These are phyloP conservation scores for Xenotilapia leptura DNA, from an alignment of 2,113 vertebrate species.

Conservation along the genomic window DNA sequence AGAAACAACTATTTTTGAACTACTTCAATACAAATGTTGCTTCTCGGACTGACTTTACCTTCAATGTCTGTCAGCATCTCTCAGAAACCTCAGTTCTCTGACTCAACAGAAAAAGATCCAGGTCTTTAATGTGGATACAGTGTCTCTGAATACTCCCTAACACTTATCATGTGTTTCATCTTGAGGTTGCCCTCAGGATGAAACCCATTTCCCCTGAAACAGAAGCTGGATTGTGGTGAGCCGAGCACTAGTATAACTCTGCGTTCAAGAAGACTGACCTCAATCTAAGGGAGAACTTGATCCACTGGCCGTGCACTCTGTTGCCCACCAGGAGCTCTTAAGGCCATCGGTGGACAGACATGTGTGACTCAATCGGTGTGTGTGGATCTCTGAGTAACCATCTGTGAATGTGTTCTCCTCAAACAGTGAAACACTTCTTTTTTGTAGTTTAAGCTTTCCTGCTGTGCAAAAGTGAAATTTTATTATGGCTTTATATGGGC, in stretches of 20 bases:
- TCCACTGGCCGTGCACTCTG: constrained; percentile 40
- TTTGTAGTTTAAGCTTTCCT: background rate
- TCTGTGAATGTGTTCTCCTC: background rate
- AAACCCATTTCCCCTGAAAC: constrained; percentile 50
- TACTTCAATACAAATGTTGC: background rate
- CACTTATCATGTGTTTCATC: constrained; percentile 30
- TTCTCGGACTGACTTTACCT: background rate
- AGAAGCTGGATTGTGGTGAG: constrained; percentile 48
- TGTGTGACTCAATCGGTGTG: background rate
- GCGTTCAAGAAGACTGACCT: constrained; percentile 37
- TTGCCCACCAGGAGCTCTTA: constrained; percentile 13
- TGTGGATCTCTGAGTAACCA: background rate
- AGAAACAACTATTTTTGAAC: background rate
- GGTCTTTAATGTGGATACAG: background rate
- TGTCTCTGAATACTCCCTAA: background rate
- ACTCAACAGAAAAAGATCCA: background rate
- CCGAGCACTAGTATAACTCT: constrained; percentile 3
- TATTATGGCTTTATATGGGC: background rate
- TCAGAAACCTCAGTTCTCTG: background rate
- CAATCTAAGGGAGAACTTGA: constrained; percentile 48
- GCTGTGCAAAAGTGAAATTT: background rate
- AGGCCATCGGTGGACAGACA: background rate
- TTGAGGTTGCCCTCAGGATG: constrained; percentile 45
- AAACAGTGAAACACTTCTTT: background rate
- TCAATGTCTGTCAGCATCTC: background rate